Evolutionary conservation across 1,140 invertebrate species (phyloP).

Genomic region (Zophobas atratus): DNA sequence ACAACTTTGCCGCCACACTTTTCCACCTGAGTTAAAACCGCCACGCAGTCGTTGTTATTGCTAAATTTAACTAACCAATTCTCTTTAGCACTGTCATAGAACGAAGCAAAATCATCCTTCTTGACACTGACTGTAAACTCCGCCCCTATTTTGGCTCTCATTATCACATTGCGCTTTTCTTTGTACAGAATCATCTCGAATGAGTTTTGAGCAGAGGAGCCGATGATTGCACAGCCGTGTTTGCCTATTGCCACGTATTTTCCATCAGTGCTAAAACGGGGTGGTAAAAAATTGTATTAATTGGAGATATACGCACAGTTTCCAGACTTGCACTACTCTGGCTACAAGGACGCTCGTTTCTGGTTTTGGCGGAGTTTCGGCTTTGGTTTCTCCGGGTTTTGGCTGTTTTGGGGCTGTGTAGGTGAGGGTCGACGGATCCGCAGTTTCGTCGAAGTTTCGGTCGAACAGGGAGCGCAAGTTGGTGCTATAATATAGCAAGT

Average conservation of each 20-base stretch:
- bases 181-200: slow-evolving; percentile 59
- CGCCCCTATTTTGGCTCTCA: slow-evolving; percentile 46
- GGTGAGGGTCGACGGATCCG: slow-evolving; percentile 50
- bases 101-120: slow-evolving; percentile 54
- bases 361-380: slow-evolving; percentile 22
- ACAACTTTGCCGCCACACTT: slow-evolving; percentile 49
- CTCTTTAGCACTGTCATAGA: slow-evolving; percentile 56
- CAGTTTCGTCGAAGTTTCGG: background rate
- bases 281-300: slow-evolving; percentile 11
- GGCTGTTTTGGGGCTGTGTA: slow-evolving; percentile 61
- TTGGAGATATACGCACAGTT: slow-evolving; percentile 52
- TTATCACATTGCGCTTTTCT: slow-evolving; percentile 55
- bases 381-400: slow-evolving; percentile 15
- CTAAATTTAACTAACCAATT: slow-evolving; percentile 58
- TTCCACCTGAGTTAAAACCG: slow-evolving; percentile 52
- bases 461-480: slow-evolving; percentile 59
- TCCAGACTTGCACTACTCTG: slow-evolving; percentile 55
- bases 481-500: slow-evolving; percentile 45
- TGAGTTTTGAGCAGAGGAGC: slow-evolving; percentile 34
- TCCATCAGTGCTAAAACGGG: slow-evolving; percentile 50
- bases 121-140: slow-evolving; percentile 50
- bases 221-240: slow-evolving; percentile 58
- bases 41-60: slow-evolving; percentile 43
- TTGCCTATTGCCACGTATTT: slow-evolving; percentile 51
- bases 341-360: slow-evolving; percentile 50